phyloP scores from a whole-genome alignment of 2,888 invertebrate species.

The Nemurella pictetii region DNA sequence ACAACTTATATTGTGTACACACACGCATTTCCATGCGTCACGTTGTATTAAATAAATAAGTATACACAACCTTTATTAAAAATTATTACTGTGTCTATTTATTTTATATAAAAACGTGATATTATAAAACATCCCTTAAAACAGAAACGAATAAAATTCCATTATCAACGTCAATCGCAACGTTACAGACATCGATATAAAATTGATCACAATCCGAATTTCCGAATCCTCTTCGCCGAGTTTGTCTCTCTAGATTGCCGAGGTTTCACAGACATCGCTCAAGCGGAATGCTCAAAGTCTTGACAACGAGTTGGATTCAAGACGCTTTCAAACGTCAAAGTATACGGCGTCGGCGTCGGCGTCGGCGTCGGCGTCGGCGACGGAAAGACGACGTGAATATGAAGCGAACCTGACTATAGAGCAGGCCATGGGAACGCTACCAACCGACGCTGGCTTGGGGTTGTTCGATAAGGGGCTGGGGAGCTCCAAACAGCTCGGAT shows the following conservation, averaged over 20 bases:
- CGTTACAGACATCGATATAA: not conserved
- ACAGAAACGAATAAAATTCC: not conserved
- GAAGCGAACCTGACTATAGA: not conserved
- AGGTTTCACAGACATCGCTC: not conserved
- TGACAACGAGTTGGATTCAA: conserved; percentile 14
- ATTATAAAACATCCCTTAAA: not conserved
- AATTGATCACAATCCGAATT: not conserved
- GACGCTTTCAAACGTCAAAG: not conserved
- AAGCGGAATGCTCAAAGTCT: conserved; percentile 8
- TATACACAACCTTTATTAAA: not conserved
- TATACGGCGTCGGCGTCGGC: not conserved
- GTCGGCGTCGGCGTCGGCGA: not conserved
- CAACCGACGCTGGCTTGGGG: not conserved
- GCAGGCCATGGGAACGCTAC: conserved; percentile 2
- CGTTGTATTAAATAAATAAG: not conserved
- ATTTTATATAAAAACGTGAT: no score
- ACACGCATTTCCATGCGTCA: not conserved
- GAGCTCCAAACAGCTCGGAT: conserved; percentile 5
- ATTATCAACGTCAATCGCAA: not conserved
- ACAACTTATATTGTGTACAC: not conserved
- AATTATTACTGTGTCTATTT: no score
- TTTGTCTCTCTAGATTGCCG: conserved; percentile 18
- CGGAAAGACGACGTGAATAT: not conserved
- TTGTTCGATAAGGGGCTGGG: not conserved
- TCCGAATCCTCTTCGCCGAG: not conserved